Conservation (phyloP, 2,888 invertebrate genomes). For the Hirtodrosophila duncani region DNA sequence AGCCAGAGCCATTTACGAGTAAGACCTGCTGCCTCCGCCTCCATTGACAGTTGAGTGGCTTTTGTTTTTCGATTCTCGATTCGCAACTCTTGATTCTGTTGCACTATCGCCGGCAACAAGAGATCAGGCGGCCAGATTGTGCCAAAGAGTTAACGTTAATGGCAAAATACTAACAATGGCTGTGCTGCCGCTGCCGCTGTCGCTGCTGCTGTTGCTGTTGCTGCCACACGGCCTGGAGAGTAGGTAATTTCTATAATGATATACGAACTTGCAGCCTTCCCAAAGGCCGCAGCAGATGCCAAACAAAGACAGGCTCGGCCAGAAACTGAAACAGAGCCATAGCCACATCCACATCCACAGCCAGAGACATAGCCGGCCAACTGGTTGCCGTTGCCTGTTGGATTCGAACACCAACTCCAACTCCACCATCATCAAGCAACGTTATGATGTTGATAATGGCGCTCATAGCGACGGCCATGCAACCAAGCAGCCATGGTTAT, state of each 20-base stretch:
- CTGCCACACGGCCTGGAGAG: constrained; percentile 49
- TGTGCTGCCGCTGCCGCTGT: constrained; percentile 36
- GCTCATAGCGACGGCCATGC: constrained; percentile 27
- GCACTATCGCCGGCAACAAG: constrained; percentile 26
- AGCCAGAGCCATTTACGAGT: too few species aligned
- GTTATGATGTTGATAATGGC: constrained; percentile 51
- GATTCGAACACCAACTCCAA: constrained; percentile 6
- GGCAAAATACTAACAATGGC: constrained; percentile 69
- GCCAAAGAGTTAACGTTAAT: constrained; percentile 69
- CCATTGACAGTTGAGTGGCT: too few species aligned
- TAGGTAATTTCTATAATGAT: constrained; percentile 74
- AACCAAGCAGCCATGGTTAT: constrained; percentile 45
- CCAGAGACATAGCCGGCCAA: constrained; percentile 31
- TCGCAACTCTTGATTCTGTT: constrained; percentile 24
- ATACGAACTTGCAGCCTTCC: constrained; percentile 66
- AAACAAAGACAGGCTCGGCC: constrained; percentile 26
- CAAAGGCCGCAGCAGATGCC: constrained; percentile 44
- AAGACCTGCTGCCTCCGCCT: too few species aligned
- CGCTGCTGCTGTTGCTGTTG: constrained; percentile 29
- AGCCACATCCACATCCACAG: constrained; percentile 3
- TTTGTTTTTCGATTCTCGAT: constrained; percentile 10
- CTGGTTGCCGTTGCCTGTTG: constrained; percentile 13
- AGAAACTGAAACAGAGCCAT: constrained; percentile 3
- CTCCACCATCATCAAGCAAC: constrained; percentile 8
- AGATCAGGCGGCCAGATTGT: constrained; percentile 60